Evolutionary conservation across 2,888 invertebrate genomes (phyloP).

Genomic region (Alsophila aescularia): DNA sequence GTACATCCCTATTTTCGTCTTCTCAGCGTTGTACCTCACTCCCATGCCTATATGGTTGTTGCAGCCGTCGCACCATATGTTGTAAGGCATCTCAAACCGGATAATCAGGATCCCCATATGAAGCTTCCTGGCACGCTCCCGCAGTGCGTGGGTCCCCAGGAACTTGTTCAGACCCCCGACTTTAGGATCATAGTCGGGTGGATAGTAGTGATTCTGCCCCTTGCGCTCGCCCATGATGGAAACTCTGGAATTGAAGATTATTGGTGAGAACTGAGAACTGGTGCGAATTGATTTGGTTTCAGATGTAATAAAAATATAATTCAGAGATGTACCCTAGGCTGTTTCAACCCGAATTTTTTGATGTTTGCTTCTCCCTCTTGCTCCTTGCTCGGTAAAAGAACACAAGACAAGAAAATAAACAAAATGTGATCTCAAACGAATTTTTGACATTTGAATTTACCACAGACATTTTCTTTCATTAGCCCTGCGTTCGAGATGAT

Average conservation of each 20-base stretch:
- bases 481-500: no score
- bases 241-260: constrained; percentile 9
- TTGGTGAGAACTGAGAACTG: not conserved
- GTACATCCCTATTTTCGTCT: constrained; percentile 98
- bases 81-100: constrained; percentile 99
- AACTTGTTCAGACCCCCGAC: constrained; percentile 98
- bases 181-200: constrained; percentile 98
- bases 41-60: constrained; percentile 99
- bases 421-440: no score
- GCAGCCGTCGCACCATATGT: constrained; percentile 99
- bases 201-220: constrained; percentile 98
- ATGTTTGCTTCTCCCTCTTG: no score
- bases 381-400: no score
- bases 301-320: not conserved
- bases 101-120: constrained; percentile 97
- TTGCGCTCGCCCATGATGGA: constrained; percentile 97
- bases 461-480: no score
- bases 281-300: not conserved
- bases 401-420: no score
- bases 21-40: constrained; percentile 98
- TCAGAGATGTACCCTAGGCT: no score
- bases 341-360: no score
- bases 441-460: no score
- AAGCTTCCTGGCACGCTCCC: constrained; percentile 98
- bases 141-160: constrained; percentile 95